Evolutionary conservation across 2,797 vertebrate genomes (phyloP).

Genomic region (Fistularia tabacaria): DNA sequence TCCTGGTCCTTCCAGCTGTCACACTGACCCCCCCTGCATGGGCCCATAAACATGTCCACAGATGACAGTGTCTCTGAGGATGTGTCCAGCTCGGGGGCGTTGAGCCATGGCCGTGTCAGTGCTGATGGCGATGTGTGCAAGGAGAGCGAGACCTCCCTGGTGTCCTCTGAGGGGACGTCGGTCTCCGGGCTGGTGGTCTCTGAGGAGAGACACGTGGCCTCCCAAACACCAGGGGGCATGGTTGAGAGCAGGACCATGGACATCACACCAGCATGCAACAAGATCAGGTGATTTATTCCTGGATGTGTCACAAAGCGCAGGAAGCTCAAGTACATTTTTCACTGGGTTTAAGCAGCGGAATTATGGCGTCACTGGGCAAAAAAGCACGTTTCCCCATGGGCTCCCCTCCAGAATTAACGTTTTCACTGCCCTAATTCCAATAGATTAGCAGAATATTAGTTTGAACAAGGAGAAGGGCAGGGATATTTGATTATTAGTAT

Average conservation of each 20-base stretch:
- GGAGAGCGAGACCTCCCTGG: slow-evolving; percentile 67
- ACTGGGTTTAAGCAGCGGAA: too few relatives aligned
- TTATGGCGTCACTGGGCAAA: too few relatives aligned
- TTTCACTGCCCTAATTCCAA: too few relatives aligned
- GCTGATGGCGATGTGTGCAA: slow-evolving; percentile 57
- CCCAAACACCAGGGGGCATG: slow-evolving; percentile 63
- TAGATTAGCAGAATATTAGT: too few relatives aligned
- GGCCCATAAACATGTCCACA: slow-evolving; percentile 80
- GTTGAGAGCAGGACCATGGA: slow-evolving; percentile 55
- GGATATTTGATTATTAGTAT: too few relatives aligned
- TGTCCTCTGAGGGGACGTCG: slow-evolving; percentile 76
- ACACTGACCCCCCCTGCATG: slow-evolving; percentile 46
- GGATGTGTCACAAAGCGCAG: not conserved
- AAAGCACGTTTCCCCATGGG: too few relatives aligned
- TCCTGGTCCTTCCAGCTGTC: slow-evolving; percentile 48
- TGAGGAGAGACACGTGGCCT: slow-evolving; percentile 74
- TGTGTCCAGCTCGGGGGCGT: slow-evolving; percentile 71
- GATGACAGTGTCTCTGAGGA: slow-evolving; percentile 82
- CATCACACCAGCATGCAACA: slow-evolving; percentile 71
- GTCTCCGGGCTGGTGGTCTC: slow-evolving; percentile 62
- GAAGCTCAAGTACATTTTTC: not conserved
- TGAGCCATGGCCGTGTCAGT: slow-evolving; percentile 67
- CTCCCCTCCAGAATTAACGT: too few relatives aligned
- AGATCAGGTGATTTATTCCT: slow-evolving; percentile 64
- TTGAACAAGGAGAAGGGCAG: too few relatives aligned